Evolutionary conservation across 2,888 invertebrate genomes (phyloP).

Genomic region (Bruchidius siliquastri): DNA sequence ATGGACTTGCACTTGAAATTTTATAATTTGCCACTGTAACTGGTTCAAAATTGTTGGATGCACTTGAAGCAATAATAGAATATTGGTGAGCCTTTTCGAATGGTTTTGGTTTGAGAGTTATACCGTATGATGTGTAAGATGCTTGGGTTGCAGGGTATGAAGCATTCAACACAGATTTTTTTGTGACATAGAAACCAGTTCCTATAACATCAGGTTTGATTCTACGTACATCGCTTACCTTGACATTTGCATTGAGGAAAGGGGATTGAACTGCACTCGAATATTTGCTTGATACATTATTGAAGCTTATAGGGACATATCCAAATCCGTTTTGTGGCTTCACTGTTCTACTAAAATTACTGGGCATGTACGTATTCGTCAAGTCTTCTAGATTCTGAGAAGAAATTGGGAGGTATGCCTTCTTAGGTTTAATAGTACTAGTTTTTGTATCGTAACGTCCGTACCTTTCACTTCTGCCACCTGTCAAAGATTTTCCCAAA

Average conservation of each 20-base stretch:
- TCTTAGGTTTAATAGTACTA: neutral
- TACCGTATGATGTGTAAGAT: neutral
- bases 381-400: neutral
- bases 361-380: neutral
- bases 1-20: conserved; percentile 42
- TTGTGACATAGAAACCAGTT: conserved; percentile 21
- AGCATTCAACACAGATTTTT: conserved; percentile 8
- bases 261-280: neutral
- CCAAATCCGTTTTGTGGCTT: conserved; percentile 2
- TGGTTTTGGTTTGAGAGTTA: conserved; percentile 25
- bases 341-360: neutral
- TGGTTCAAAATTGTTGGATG: neutral
- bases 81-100: conserved; percentile 13
- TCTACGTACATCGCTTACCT: neutral
- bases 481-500: conserved; percentile 22
- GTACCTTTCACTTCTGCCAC: neutral
- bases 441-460: neutral
- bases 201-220: neutral
- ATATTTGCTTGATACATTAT: neutral
- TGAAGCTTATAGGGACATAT: neutral
- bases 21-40: conserved; percentile 29
- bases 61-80: neutral
- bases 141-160: neutral
- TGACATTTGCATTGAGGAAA: neutral
- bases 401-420: neutral